Evolutionary conservation across 37 sponge, comb jelly and placozoan species (phyloP), one percentile per base, ranked within the genome.

Genomic region (Lycopodina hypogea): DNA sequence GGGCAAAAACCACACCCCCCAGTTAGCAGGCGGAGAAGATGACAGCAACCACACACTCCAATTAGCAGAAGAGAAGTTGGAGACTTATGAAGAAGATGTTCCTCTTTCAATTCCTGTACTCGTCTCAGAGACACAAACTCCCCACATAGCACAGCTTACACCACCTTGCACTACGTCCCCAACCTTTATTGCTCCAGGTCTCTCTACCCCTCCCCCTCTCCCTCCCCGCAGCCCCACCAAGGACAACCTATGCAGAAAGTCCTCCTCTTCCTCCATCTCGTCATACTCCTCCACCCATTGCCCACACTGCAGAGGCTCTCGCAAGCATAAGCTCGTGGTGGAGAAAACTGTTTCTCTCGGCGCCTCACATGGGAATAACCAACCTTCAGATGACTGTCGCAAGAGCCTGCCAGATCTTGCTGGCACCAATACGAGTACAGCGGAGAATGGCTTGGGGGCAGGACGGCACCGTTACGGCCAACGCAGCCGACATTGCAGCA

Each of bases 341-440:
- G 58, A 62, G n/a, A 85, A 85, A 56, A 85, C 86, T 1, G 26
- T 74, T 37, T 81, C 81, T 1, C 85, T 85, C 3, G 70, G 53
- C 11, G 39, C 15, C 34, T 42, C 71, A 4, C 0, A 22, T 12
- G 36, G 23, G 3, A 42, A 14, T 23, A 19, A 8, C 8, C 23
- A 33, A 58, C 39, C 34, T 33, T 26, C 60, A 38, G 56, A 85
- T 4, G 56, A 73, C 4, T 17, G 29, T 42, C 36, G 68, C 6
- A 76, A 69, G 57, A 74, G 81, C 33, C 59, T 87, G 30, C 82
- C 82, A 28, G 71, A 87, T 59, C 59, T 87, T n/a, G 71, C 42
- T 2, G 74, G 80, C 73, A 35, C 50, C 29, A 71, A 48, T 19
- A 26, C 40, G 17, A 19, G 38, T 12, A 29, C 66, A 0, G 59